Conservation (phyloP, 2,797 vertebrate species). For the Rhinatrema bivittatum region DNA sequence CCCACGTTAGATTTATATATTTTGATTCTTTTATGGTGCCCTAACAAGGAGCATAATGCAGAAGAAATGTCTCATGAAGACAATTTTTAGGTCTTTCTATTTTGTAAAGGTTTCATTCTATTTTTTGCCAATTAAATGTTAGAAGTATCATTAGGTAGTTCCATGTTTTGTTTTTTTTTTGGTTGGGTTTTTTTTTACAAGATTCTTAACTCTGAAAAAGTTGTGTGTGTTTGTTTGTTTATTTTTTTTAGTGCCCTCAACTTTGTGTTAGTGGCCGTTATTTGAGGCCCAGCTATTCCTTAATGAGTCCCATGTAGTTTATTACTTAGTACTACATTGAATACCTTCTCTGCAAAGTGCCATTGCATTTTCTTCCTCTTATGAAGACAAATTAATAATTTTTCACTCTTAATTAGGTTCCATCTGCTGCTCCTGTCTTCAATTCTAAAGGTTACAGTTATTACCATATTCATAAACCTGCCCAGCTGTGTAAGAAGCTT, state of each 20-base stretch:
- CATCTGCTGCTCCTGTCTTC: constrained; percentile 49
- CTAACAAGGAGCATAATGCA: too few relatives aligned
- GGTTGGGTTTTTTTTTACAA: constrained; percentile 11
- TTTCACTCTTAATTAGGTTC: constrained; percentile 62
- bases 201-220: too few relatives aligned
- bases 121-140: too few relatives aligned
- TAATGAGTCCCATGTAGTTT: constrained; percentile 3
- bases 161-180: constrained; percentile 18
- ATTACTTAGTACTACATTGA: constrained; percentile 24
- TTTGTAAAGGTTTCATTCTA: too few relatives aligned
- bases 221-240: too few relatives aligned
- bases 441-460: constrained; percentile 71
- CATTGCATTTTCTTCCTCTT: constrained; percentile 33
- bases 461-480: constrained; percentile 66
- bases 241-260: constrained; percentile 13
- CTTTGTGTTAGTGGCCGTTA: constrained; percentile 18
- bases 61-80: too few relatives aligned
- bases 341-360: constrained; percentile 33
- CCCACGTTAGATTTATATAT: too few relatives aligned
- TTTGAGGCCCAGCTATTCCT: constrained; percentile 18
- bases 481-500: constrained; percentile 60
- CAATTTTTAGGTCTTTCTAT: too few relatives aligned
- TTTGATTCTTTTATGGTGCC: too few relatives aligned
- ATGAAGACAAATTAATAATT: constrained; percentile 54
- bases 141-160: too few relatives aligned